Conservation (phyloP, 2,888 invertebrate species). For the Hyles lineata region DNA sequence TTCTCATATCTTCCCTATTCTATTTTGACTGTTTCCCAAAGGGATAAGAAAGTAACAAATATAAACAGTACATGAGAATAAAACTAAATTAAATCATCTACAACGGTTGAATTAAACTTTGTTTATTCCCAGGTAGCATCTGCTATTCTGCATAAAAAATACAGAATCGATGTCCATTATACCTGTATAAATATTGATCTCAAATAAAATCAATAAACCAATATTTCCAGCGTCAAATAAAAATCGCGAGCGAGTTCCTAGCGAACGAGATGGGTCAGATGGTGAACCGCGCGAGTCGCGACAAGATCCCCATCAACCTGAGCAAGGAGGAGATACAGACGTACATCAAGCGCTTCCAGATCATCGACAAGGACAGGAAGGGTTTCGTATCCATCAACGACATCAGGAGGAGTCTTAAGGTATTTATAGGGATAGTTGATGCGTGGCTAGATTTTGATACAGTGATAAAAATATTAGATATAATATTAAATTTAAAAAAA, state of each 20-base stretch:
- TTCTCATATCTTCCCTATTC: no score
- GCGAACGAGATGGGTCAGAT: conserved; percentile 98
- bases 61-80: no score
- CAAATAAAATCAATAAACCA: not conserved
- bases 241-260: conserved; percentile 93
- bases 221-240: conserved; percentile 89
- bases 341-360: conserved; percentile 97
- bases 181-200: no score
- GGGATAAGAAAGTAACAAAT: no score
- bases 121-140: no score
- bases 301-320: conserved; percentile 95
- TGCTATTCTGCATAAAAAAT: no score
- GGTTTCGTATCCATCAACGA: conserved; percentile 99
- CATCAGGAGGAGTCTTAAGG: conserved; percentile 97
- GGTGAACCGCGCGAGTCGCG: conserved; percentile 94
- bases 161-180: no score
- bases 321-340: conserved; percentile 96
- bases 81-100: no score
- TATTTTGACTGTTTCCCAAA: no score
- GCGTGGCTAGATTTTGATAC: not conserved
- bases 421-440: conserved; percentile 59
- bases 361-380: conserved; percentile 97
- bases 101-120: no score
- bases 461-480: not conserved
- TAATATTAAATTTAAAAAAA: no score